phyloP scores from a whole-genome alignment of 2,797 vertebrate species.

The Diplodus sargus region DNA sequence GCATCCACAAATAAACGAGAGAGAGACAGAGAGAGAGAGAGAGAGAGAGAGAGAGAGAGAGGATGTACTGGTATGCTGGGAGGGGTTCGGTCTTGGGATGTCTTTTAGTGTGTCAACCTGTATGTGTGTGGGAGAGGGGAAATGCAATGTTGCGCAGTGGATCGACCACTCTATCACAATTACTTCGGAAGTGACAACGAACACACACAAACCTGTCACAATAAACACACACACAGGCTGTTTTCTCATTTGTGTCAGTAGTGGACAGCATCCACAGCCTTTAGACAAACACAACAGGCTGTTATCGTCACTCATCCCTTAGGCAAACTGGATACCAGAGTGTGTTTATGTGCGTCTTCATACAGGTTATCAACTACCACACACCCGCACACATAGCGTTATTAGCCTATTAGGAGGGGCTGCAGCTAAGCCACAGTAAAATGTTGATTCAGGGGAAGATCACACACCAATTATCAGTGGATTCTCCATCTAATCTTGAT shows the following conservation, averaged over 20 bases:
- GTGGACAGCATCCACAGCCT: slow-evolving; percentile 53
- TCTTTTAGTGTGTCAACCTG: slow-evolving; percentile 23
- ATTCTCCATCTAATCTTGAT: slow-evolving; percentile 61
- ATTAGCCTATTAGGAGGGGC: slow-evolving; percentile 48
- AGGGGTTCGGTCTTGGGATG: slow-evolving; percentile 9
- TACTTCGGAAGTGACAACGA: slow-evolving; percentile 58
- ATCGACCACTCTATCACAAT: slow-evolving; percentile 58
- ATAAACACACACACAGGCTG: slow-evolving; percentile 16
- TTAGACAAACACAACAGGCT: slow-evolving; percentile 65
- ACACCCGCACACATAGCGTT: slow-evolving; percentile 21
- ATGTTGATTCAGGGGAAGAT: slow-evolving; percentile 70
- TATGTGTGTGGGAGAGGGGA: slow-evolving; percentile 8
- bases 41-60: neutral
- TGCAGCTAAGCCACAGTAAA: slow-evolving; percentile 59
- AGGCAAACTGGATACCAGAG: slow-evolving; percentile 62
- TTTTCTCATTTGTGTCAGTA: slow-evolving; percentile 44
- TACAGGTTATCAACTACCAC: slow-evolving; percentile 25
- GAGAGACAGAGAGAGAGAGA: neutral
- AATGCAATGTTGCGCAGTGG: slow-evolving; percentile 35
- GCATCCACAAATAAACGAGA: slow-evolving; percentile 57
- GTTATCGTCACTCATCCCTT: slow-evolving; percentile 67
- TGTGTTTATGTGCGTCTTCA: slow-evolving; percentile 46
- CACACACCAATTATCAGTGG: slow-evolving; percentile 66
- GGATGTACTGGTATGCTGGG: slow-evolving; percentile 43
- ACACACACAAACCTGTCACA: slow-evolving; percentile 46